Base-by-base conservation (phyloP, 2,113 vertebrate species). In the Hemibagrus wyckioides region DNA sequence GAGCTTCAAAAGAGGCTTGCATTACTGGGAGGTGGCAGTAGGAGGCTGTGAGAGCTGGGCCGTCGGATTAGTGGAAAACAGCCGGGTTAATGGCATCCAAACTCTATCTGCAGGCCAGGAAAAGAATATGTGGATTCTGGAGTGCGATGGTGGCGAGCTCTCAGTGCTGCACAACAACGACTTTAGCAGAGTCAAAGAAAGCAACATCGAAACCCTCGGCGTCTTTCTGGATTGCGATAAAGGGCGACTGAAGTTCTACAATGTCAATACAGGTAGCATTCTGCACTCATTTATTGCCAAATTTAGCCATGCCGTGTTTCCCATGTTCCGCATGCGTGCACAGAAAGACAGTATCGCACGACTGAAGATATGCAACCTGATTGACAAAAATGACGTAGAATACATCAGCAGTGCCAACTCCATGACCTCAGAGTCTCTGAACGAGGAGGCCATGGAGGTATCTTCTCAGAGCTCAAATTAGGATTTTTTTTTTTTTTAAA, bases 1-100 rank as follows among this genome's bases (percentile, higher is more conserved):
- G 71, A 73, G 15, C 61, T 91, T 89, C 79, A 76, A 9, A 5
- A 33, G 65, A n/a, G 89, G 87, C 15, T 14, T 13, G 15, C 88
- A 91, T 75, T 90, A 91, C 88, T 90, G 90, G 89, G 90, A 91
- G 52, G 86, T 90, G 81, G 73, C 80, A 21, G 86, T 89, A 44
- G 73, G 41, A 50, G 76, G 61, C 59, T 86, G 77, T 39, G 17
- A 69, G 39, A 77, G 36, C 75, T 90, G 90, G 89, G 52, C 57
- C 1, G 88, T 90, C 3, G 90, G 89, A 4, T 67, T 90, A 6
- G 86, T 86, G 41, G 79, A 85, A 44, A 10, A 83, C 15, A 61
- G 61, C 57, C 82, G 30, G 61, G 39, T 9, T 33, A 71, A 33
- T 59, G 33, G 80, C 41, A n/a, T 44, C 15, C 57, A 30, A 0